Evolutionary conservation across 2,888 invertebrate species (phyloP).

Genomic region (Cheilosia urbana): DNA sequence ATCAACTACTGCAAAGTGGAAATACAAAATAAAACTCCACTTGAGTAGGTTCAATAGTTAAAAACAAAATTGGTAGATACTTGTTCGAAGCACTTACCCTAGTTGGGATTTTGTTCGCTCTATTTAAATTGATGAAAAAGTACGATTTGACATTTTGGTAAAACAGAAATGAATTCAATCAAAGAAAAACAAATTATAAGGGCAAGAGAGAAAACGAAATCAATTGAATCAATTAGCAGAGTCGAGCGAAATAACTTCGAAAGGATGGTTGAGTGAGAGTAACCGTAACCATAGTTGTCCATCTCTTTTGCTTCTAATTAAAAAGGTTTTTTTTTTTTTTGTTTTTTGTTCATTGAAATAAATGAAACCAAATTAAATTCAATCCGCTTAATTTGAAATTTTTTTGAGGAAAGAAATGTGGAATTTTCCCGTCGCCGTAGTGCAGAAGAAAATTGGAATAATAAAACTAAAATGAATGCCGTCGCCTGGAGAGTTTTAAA

Average conservation of each 20-base stretch:
- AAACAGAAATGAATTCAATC: constrained; percentile 4
- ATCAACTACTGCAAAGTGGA: too few species aligned
- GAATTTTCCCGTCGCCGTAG: constrained; percentile 8
- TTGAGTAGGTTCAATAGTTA: too few species aligned
- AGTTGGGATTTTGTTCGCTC: background rate
- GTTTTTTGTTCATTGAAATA: constrained; percentile 22
- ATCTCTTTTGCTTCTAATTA: constrained; percentile 31
- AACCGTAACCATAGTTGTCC: background rate
- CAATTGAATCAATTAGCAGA: constrained; percentile 69
- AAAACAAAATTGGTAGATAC: too few species aligned
- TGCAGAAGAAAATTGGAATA: background rate
- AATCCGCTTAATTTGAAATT: constrained; percentile 56
- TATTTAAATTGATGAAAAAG: background rate
- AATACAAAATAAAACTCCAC: too few species aligned
- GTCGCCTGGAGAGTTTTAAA: constrained; percentile 37
- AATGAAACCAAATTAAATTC: constrained; percentile 54
- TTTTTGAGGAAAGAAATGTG: constrained; percentile 10
- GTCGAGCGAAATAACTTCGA: constrained; percentile 26
- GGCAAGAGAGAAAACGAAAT: constrained; percentile 29
- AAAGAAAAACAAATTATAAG: constrained; percentile 25
- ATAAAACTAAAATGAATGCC: constrained; percentile 20
- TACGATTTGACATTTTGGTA: constrained; percentile 21
- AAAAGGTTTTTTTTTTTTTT: constrained; percentile 27
- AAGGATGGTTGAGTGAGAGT: constrained; percentile 9
- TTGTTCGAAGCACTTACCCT: background rate